Evolutionary conservation across 2,888 invertebrate genomes (phyloP).

Genomic region (Sarcophaga caerulescens): DNA sequence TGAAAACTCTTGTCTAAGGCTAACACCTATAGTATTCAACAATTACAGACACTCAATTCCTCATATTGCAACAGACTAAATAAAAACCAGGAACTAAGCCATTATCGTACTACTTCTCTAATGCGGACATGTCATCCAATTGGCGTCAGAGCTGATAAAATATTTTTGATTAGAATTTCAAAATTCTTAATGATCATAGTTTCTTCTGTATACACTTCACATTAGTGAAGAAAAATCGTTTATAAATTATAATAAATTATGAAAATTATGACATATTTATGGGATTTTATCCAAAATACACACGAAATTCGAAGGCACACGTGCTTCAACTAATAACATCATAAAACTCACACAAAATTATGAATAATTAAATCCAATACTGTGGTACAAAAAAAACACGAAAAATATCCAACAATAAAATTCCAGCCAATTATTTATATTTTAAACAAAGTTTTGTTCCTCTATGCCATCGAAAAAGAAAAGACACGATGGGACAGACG

Average conservation of each 20-base stretch:
- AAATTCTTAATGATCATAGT: neutral
- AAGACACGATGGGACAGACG: neutral
- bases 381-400: neutral
- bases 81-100: neutral
- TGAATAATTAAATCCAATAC: slow-evolving; percentile 52
- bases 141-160: neutral
- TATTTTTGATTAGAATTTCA: neutral
- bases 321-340: slow-evolving; percentile 62
- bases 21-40: neutral
- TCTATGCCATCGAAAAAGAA: neutral
- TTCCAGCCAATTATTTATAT: slow-evolving; percentile 23
- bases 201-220: neutral
- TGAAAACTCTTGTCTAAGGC: too few relatives aligned
- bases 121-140: neutral
- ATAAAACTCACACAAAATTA: slow-evolving; percentile 64
- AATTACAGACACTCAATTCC: neutral
- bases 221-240: slow-evolving; percentile 33
- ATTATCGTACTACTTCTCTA: too few relatives aligned
- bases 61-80: neutral
- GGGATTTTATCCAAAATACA: slow-evolving; percentile 41
- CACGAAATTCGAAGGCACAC: slow-evolving; percentile 49
- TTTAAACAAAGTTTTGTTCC: slow-evolving; percentile 34
- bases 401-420: neutral
- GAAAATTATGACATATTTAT: slow-evolving; percentile 65
- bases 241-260: slow-evolving; percentile 62